Percentiles rank a stretch among this genome's conserved stretches.
Conservation (phyloP, 2,888 invertebrate species). For the Lasioglossum malachurum region DNA sequence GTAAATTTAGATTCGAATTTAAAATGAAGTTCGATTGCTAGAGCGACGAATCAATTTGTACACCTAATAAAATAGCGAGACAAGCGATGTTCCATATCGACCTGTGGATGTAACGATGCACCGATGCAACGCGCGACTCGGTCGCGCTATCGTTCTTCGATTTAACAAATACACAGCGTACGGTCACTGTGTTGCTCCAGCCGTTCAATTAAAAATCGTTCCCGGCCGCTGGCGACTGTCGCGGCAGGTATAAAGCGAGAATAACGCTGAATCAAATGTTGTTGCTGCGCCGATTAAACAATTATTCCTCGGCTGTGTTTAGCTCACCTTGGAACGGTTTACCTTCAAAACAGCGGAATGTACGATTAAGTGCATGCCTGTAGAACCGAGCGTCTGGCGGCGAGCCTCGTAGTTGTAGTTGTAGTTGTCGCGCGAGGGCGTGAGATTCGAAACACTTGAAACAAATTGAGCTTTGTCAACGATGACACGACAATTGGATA, state of each 20-base stretch:
- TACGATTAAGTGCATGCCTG: constrained; percentile 49
- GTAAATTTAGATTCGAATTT: neutral
- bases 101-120: neutral
- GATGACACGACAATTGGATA: neutral
- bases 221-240: constrained; percentile 11
- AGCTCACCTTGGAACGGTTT: constrained; percentile 71
- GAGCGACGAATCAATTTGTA: neutral
- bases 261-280: constrained; percentile 75
- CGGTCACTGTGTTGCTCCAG: constrained; percentile 37
- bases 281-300: constrained; percentile 73
- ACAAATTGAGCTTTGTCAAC: constrained; percentile 37
- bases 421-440: constrained; percentile 5
- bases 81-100: neutral
- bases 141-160: constrained; percentile 2
- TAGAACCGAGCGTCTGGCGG: constrained; percentile 18
- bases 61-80: neutral
- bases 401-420: constrained; percentile 1
- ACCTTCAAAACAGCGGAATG: constrained; percentile 67
- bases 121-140: neutral
- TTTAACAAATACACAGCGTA: constrained; percentile 22
- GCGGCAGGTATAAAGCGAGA: constrained; percentile 34
- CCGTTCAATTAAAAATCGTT: constrained; percentile 43
- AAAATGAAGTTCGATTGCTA: neutral
- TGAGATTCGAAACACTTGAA: constrained; percentile 29
- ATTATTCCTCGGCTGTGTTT: constrained; percentile 67